Base-by-base conservation (phyloP, 2,797 vertebrate species). In the Amazona finschi region DNA sequence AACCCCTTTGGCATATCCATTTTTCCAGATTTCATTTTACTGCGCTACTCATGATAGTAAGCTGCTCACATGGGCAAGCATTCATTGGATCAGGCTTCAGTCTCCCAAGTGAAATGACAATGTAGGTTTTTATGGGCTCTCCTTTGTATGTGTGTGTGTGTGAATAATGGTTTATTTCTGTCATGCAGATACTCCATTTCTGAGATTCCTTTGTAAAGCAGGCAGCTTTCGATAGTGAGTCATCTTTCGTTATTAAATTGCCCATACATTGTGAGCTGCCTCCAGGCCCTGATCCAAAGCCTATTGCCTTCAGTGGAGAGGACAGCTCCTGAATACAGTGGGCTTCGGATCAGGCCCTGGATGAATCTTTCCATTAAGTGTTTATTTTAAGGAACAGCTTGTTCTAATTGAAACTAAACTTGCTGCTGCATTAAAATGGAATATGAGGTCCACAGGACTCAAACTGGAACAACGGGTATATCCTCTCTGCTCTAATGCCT, bases 161-260 rank as follows among this genome's bases (percentile, higher is more conserved):
- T 90, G 77, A 93, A 70, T 50, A 73, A 74, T 36, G 49, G 57
- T 90, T 95, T 93, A 94, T 95, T 94, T 93, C 91, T 89, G 89
- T 85, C 77, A 27, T 57, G 82, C 50, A 70, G 73, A 88, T 92
- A 39, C 33, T 91, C 76, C 44, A 46, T 85, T 93, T 91, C 87
- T 90, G 87, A 94, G 80, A 78, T 85, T 93, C 47, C 77, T 90
- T 91, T 96, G 94, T 95, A 62, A 81, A 92, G 82, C 69, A 85
- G 76, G 47, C 28, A 2, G 85, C 11, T 0, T 84, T 55, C 71
- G 58, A 79, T 75, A 87, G 72, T 90, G 94, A 96, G 74, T 96
- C 93, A 96, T 93, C 91, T 66, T 87, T 76, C 0, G 0, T 94
- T 94, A 94, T 94, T 91, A 91, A 94, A 95, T 88, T 85, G 86